phyloP scores from a whole-genome alignment of 2,888 invertebrate genomes.

The Epiblema foenella region DNA sequence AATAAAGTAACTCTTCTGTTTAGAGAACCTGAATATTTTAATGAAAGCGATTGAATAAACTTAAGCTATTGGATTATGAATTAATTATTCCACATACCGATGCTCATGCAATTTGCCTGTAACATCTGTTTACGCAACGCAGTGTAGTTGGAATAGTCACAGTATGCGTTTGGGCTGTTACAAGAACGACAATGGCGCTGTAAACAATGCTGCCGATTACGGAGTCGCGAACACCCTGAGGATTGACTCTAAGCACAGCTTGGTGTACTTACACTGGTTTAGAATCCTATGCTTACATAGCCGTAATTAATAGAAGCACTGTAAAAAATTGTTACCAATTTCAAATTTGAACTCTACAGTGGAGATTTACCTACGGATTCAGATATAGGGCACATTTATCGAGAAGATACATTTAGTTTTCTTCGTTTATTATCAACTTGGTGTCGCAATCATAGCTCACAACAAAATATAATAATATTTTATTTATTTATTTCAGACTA shows the following conservation, averaged over 20 bases:
- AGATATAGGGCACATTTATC: no score
- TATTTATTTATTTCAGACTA: no score
- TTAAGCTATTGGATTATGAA: constrained; percentile 41
- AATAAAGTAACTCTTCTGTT: constrained; percentile 3
- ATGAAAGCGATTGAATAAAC: constrained; percentile 37
- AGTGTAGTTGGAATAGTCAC: constrained; percentile 44
- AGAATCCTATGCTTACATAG: no score
- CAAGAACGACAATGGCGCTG: constrained; percentile 61
- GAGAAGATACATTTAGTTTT: no score
- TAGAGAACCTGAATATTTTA: constrained; percentile 7
- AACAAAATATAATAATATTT: no score
- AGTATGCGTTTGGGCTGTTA: constrained; percentile 56
- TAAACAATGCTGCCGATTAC: constrained; percentile 70
- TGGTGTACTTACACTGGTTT: no score
- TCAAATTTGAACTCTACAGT: no score
- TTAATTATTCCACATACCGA: constrained; percentile 42
- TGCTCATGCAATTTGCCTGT: constrained; percentile 42
- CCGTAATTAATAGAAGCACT: no score
- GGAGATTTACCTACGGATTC: no score
- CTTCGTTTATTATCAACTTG: no score
- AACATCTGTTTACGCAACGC: constrained; percentile 43
- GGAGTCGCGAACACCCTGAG: constrained; percentile 51
- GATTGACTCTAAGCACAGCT: constrained; percentile 8
- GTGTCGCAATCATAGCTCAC: no score
- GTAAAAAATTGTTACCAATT: no score